Evolutionary conservation across 1,140 invertebrate species (phyloP), one percentile per base, ranked within the genome.

Genomic region (Gonatopus flavifemur): DNA sequence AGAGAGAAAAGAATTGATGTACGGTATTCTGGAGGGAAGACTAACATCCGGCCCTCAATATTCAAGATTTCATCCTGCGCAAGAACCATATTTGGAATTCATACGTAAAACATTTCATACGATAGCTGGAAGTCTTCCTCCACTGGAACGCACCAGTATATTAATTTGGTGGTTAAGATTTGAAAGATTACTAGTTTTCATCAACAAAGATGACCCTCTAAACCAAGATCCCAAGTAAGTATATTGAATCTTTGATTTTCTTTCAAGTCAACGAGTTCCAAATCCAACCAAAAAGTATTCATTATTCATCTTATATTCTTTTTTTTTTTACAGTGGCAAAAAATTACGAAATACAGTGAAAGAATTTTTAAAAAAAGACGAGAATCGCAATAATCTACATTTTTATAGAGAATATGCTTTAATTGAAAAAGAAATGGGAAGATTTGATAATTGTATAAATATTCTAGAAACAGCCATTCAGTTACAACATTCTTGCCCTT

Each of bases 331-430:
- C 38, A 73, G 67, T 22, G 58, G 62, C 10, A 83, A 82, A 44
- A 77, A 76, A 35, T 62, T 82, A 1, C 82, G 82, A 30, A 60
- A 58, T 0, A 70, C 71, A 3, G 66, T 86, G 4, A 86, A 86
- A 25, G 70, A 76, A 2, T 74, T 86, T 30, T 42, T 87, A 0
- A 81, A 82, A 42, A 71, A 70, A 36, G 61, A 75, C 10, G 68
- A 74, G 30, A 83, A 86, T 57, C 68, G 81, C 30, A 83, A 81
- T 59, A 81, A 82, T 52, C 57, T 82, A 24, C 69, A 76, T 52
- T 81, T 82, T 45, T 87, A 84, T 59, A 71, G 77, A 2, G 85
- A 87, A 64, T 83, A 84, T 66, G 85, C 82, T n/a, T 66, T 86
- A 25, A 80, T 83, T 55, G 83, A 86, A 66, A 66, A 70, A 28